Percentiles rank a stretch among this genome's conserved stretches.
Evolutionary conservation across 2,797 vertebrate genomes (phyloP).

Genomic region (Fringilla coelebs): DNA sequence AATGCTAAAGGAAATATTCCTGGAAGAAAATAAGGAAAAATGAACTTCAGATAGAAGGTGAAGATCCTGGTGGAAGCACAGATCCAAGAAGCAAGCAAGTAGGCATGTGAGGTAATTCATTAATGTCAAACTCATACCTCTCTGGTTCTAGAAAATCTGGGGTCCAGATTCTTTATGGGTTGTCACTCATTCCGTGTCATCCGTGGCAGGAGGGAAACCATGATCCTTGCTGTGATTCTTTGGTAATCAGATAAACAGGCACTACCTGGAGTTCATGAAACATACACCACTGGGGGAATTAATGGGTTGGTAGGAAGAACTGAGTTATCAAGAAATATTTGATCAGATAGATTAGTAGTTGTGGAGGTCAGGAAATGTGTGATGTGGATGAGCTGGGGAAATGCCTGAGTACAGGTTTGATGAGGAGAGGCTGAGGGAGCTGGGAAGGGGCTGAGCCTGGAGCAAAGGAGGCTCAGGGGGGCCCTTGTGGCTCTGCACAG

Average conservation of each 20-base stretch:
- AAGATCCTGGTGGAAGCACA: neutral
- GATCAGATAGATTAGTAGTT: neutral
- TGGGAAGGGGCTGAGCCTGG: neutral
- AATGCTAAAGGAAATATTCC: neutral
- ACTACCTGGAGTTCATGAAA: neutral
- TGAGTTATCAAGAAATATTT: neutral
- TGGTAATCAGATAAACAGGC: neutral
- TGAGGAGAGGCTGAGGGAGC: fast-evolving
- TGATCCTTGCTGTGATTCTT: neutral
- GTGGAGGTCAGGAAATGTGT: fast-evolving
- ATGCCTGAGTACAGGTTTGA: neutral
- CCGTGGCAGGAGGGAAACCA: neutral
- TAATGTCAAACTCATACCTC: fast-evolving
- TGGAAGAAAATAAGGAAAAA: neutral
- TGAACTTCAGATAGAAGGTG: too few species aligned
- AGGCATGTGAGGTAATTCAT: fast-evolving
- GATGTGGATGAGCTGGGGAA: neutral
- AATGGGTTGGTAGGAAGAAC: neutral
- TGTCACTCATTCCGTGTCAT: neutral
- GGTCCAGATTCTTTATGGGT: fast-evolving
- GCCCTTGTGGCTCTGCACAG: neutral
- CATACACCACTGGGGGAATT: neutral
- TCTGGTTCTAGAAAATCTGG: neutral
- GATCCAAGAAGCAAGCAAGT: neutral
- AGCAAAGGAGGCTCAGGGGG: neutral